These are phyloP conservation scores for Drosophila tristis DNA, from an alignment of 1,140 invertebrate genomes.

Conservation along the genomic window DNA sequence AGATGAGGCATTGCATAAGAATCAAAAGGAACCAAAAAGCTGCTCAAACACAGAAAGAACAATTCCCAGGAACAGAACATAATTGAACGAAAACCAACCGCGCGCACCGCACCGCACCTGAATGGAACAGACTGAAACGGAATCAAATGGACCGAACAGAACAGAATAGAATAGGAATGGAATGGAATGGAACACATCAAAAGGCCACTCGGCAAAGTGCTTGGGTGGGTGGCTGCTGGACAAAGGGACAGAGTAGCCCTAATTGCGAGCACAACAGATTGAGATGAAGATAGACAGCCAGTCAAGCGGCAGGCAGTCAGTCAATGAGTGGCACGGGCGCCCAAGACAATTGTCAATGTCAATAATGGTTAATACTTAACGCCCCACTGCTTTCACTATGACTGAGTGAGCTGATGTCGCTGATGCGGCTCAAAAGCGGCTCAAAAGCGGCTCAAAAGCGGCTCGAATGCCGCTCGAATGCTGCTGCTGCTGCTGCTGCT, in stretches of 20 bases:
- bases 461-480: neutral
- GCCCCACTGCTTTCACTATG: slow-evolving; percentile 21
- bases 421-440: slow-evolving; percentile 1
- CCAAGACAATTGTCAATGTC: slow-evolving; percentile 76
- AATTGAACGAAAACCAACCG: too few relatives aligned
- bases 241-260: slow-evolving; percentile 11
- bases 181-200: slow-evolving; percentile 22
- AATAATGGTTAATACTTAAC: slow-evolving; percentile 78
- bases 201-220: slow-evolving; percentile 51
- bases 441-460: slow-evolving; percentile 1
- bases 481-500: slow-evolving; percentile 10
- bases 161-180: neutral
- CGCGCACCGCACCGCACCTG: too few relatives aligned
- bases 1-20: slow-evolving; percentile 3
- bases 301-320: too few relatives aligned
- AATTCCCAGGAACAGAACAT: too few relatives aligned
- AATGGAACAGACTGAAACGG: too few relatives aligned
- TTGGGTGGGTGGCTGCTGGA: too few relatives aligned
- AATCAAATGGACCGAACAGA: too few relatives aligned
- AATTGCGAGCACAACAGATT: slow-evolving; percentile 49
- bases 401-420: neutral
- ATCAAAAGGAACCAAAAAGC: neutral
- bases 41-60: too few relatives aligned
- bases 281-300: slow-evolving; percentile 36
- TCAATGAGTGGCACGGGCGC: slow-evolving; percentile 10